Percentiles rank a stretch among this genome's conserved stretches.
These are phyloP conservation scores for Tachysurus fulvidraco DNA, from an alignment of 2,113 vertebrate species.

Conservation along the genomic window DNA sequence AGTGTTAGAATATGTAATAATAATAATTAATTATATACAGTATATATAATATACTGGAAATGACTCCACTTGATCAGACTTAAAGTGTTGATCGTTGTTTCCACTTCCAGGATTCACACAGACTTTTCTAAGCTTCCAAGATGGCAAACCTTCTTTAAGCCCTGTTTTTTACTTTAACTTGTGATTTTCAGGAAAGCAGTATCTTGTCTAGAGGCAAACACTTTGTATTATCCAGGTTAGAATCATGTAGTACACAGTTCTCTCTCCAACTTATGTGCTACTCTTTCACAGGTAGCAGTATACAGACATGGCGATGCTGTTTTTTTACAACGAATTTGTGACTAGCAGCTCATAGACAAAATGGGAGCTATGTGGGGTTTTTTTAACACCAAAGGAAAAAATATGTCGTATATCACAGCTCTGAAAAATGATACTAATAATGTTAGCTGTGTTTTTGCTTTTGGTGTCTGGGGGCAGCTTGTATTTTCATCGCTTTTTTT, in stretches of 20 bases:
- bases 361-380: constrained; percentile 18
- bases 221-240: constrained; percentile 4
- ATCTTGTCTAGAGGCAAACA: constrained; percentile 35
- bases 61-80: background rate
- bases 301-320: background rate
- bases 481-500: background rate
- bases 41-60: background rate
- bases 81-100: constrained; percentile 10
- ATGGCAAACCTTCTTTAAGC: constrained; percentile 26
- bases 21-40: no score
- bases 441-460: background rate
- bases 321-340: background rate
- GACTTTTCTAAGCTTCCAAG: constrained; percentile 28
- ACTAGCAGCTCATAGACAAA: background rate
- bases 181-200: constrained; percentile 42
- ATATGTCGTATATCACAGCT: background rate
- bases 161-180: constrained; percentile 23
- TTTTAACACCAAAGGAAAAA: background rate
- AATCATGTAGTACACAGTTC: background rate
- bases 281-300: background rate
- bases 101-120: constrained; percentile 12
- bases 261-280: background rate
- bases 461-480: background rate
- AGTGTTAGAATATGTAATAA: background rate
- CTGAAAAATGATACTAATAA: background rate